Evolutionary conservation across 2,888 invertebrate species (phyloP).

Genomic region (Hoplodrina blanda): DNA sequence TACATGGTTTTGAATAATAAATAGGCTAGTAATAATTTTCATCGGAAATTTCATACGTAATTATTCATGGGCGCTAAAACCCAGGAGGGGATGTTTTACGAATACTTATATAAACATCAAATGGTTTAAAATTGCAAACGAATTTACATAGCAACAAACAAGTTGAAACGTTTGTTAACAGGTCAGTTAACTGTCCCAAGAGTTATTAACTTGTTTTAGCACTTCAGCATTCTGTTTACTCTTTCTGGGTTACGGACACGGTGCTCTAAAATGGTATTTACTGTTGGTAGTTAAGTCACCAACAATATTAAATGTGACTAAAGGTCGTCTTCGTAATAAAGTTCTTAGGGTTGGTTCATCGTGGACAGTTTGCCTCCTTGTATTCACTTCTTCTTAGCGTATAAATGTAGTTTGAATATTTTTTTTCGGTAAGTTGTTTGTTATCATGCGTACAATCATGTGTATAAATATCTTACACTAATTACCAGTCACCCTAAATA

Average conservation of each 20-base stretch:
- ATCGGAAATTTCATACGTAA: constrained; percentile 46
- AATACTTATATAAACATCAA: constrained; percentile 44
- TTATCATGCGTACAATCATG: too few relatives aligned
- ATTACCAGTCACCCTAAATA: too few relatives aligned
- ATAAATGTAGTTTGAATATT: too few relatives aligned
- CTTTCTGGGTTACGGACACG: constrained; percentile 25
- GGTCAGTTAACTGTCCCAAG: constrained; percentile 52
- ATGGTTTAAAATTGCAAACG: constrained; percentile 56
- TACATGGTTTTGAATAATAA: constrained; percentile 24
- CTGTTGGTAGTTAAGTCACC: not conserved
- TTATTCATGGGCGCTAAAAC: constrained; percentile 37
- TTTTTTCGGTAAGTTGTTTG: too few relatives aligned
- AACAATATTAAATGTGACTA: not conserved
- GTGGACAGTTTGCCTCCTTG: too few relatives aligned
- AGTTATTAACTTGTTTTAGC: constrained; percentile 53
- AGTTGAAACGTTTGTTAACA: constrained; percentile 48
- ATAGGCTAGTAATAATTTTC: constrained; percentile 32
- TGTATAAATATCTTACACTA: too few relatives aligned
- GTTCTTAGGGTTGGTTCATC: not conserved
- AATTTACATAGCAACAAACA: constrained; percentile 50
- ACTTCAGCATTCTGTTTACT: constrained; percentile 43
- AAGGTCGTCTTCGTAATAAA: not conserved
- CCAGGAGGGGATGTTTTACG: constrained; percentile 26
- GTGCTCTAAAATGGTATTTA: constrained; percentile 16
- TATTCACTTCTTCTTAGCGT: too few relatives aligned